Evolutionary conservation across 2,888 invertebrate genomes (phyloP), one percentile per base, ranked within the genome.

Genomic region (Callyntrura guangdongensis): DNA sequence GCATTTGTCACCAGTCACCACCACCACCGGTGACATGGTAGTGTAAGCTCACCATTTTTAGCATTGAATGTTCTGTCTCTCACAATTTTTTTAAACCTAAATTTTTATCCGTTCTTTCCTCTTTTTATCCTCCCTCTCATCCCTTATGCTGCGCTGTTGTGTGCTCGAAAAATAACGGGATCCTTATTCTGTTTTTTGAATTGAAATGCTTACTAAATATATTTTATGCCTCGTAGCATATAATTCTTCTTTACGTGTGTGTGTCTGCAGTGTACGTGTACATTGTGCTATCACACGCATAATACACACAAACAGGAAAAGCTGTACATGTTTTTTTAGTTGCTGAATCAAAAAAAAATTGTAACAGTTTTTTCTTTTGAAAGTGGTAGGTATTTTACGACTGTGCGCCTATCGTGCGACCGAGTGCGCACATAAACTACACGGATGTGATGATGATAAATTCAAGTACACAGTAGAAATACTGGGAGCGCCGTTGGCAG

Each of bases 131-230:
- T 45, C 69, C 5, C 25, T 27, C 25, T 25, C 27, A 25, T 9
- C 17, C 20, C 20, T 20, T 20, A 3, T 61, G 61, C 17, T 1
- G 61, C 36, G 6, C 36, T 36, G 36, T 9, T 61, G 20, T 61
- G 20, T 61, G n/a, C 61, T 61, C 61, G 17, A 61, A 49, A 74
- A 14, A 22, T 74, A 74, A 74, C 74, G 74, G 74, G 49, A 74
- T 74, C 11, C 22, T 49, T 61, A 5, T 47, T 49, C 49, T 36
- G 36, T 45, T n/a, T 72, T 72, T 67, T 67, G 25, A 67, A 67
- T 27, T 72, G 17, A 45, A 11, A 45, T 36, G 17, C 36, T 6
- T 36, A 36, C 36, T 36, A 36, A 36, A 36, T n/a, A 64, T 25
- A n/a, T 14, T n/a, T 2, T n/a, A 72, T 72, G n/a, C 49, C 49